Base-by-base conservation (phyloP, 2,888 invertebrate species). In the Epistrophella euchroma region DNA sequence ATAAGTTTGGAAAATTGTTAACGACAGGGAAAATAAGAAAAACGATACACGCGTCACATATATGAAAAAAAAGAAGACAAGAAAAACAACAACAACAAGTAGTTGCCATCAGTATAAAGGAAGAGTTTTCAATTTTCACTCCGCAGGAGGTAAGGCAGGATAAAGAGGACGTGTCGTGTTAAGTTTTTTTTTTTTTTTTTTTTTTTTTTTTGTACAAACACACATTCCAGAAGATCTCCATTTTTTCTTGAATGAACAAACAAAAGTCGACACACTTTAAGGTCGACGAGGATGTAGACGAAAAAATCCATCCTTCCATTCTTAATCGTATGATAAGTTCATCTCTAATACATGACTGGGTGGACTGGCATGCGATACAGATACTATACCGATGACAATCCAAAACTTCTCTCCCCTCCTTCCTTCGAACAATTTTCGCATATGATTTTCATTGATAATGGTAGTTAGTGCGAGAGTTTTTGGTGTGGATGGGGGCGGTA, bases 391-490 rank as follows among this genome's bases (percentile, higher is more conserved):
- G 13, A 52, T 52, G 62, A 43, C 28, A 25, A 64, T 45, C 62
- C 62, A 15, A 28, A 52, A 52, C 15, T 28, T 28, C n/a, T 25
- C 2, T 10, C 25, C 40, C 6, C 55, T 4, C 52, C n/a, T 1
- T 2, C 17, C 1, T 52, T 76, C 60, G 25, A 86, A 77, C 81
- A 77, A 78, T 82, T 73, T 82, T 74, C 82, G 77, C 82, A 86
- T 86, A 86, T 86, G 86, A 86, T 82, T 86, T 86, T 82, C 82
- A 86, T 82, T 86, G 86, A 82, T 82, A 86, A 82, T 70, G 58
- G 71, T 81, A 74, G 82, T 81, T 77, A 56, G 66, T 71, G 10
- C 13, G 40, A n/a, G 52, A 47, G 37, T 40, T 17, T 40, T 17
- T 9, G 1, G 28, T 70, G 22, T 2, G 22, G 22, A 32, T 32